These are phyloP conservation scores for Lethenteron reissneri DNA, from an alignment of 2,113 vertebrate species.

Conservation along the genomic window DNA sequence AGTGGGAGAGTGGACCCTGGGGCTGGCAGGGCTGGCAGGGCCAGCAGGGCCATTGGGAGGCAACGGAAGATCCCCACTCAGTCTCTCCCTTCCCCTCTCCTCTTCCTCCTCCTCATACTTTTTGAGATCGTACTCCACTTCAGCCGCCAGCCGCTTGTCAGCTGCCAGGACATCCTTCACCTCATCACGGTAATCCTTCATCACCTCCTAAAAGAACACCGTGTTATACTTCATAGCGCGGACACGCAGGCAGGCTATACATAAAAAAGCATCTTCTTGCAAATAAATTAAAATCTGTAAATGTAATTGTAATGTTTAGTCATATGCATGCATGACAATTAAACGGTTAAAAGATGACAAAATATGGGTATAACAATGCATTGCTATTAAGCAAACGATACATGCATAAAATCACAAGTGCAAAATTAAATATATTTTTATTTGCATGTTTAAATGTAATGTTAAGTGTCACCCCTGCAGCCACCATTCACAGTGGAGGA, in stretches of 20 bases:
- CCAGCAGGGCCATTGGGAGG: too few species aligned
- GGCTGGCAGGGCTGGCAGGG: too few species aligned
- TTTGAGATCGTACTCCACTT: constrained; percentile 71
- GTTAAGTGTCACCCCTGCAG: neutral
- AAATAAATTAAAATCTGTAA: too few species aligned
- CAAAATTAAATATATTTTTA: neutral
- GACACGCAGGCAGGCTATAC: too few species aligned
- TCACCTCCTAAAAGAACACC: constrained; percentile 35
- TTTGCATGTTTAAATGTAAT: neutral
- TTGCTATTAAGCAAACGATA: neutral
- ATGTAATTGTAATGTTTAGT: too few species aligned
- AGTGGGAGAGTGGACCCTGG: too few species aligned
- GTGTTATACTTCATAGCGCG: too few species aligned
- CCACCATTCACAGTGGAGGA: too few species aligned
- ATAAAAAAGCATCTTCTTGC: too few species aligned
- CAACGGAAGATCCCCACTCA: neutral
- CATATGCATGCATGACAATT: too few species aligned
- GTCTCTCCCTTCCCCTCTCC: neutral
- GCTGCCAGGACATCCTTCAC: constrained; percentile 56
- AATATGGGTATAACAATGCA: too few species aligned
- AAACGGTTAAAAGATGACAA: too few species aligned
- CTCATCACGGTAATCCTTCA: constrained; percentile 65
- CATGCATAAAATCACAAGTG: neutral
- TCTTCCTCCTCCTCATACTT: constrained; percentile 33
- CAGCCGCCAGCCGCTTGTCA: constrained; percentile 61